Conservation (phyloP, 2,113 vertebrate species). For the Phalacrocorax aristotelis region DNA sequence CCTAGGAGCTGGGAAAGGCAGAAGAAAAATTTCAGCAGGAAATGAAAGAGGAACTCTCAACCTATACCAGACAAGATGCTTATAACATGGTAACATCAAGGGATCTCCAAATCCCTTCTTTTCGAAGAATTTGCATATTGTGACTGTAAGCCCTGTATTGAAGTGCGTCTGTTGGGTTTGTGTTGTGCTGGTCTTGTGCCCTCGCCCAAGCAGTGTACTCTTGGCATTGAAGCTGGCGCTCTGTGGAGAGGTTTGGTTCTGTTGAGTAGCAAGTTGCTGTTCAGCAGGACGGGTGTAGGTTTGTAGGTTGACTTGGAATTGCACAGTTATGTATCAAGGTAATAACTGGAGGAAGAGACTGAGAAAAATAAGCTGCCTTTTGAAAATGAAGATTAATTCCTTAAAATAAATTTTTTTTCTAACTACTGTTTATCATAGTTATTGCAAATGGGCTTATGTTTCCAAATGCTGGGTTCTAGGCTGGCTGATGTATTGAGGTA, state of each 20-base stretch:
- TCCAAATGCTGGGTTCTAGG: not conserved
- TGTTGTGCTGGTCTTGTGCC: not conserved
- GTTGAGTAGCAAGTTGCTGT: not conserved
- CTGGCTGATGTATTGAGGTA: not conserved
- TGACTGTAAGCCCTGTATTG: not conserved
- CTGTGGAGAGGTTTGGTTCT: not conserved
- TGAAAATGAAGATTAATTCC: not conserved
- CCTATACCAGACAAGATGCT: slow-evolving; percentile 87
- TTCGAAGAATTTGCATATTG: not conserved
- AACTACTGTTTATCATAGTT: not conserved
- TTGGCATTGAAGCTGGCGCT: not conserved
- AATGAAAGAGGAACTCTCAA: slow-evolving; percentile 83
- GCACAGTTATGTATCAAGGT: not conserved
- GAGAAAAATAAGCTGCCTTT: not conserved
- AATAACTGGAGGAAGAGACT: not conserved
- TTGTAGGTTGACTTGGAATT: not conserved
- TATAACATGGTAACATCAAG: slow-evolving; percentile 79
- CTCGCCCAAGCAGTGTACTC: not conserved
- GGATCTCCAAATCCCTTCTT: not conserved
- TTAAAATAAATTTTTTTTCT: not conserved
- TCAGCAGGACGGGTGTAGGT: not conserved
- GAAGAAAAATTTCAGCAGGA: slow-evolving; percentile 69
- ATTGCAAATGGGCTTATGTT: not conserved
- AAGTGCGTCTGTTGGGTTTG: not conserved
- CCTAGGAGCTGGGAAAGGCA: slow-evolving; percentile 74